Evolutionary conservation across 2,888 invertebrate species (phyloP), one percentile per base, ranked within the genome.

Genomic region (Micoletzkya japonica): DNA sequence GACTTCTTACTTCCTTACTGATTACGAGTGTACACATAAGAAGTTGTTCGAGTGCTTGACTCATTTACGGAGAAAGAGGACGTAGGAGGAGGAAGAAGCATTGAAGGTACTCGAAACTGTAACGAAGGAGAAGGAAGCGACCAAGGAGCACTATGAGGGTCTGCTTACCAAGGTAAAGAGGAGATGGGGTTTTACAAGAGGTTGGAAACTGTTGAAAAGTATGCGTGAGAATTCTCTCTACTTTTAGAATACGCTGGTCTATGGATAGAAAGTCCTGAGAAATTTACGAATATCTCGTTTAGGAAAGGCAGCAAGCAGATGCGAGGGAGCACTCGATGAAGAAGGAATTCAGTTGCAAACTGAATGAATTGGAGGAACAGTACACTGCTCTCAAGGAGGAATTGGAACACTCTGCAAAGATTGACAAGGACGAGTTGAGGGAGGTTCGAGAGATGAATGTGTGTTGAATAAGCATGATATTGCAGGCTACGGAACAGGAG

Each of bases 361-460:
- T 86, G 63, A 83, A 82, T 67, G 84, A 86, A 60, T 68, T 85
- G 17, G 85, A 85, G 69, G 82, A 84, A 68, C 83, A 85, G 71
- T 83, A 84, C 71, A 82, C 78, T 24, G 76, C 76, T 32, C 72
- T 85, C 50, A 78, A 82, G 58, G 84, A 85, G 34, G 78, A 81
- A 20, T 70, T 83, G 7, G 81, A 83, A 70, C 75, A 77, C 39
- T 73, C 76, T 10, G 79, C 79, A 26, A 64, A 76, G 10, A 59
- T 77, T 2, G 80, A 80, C 57, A 78, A 76, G 32, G 76, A 77
- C 32, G 79, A 79, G 37, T 63, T 78, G 6, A 70, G 76, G n/a
- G 79, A 80, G 70, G 74, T 74, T 34, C 56, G 39, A 36, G 44
- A n/a, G 30, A 17, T 52, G n/a, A 52, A 7, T 34, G 17, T 36